These are phyloP conservation scores for Philopedon plagiatum DNA, from an alignment of 2,888 invertebrate species.

Conservation along the genomic window DNA sequence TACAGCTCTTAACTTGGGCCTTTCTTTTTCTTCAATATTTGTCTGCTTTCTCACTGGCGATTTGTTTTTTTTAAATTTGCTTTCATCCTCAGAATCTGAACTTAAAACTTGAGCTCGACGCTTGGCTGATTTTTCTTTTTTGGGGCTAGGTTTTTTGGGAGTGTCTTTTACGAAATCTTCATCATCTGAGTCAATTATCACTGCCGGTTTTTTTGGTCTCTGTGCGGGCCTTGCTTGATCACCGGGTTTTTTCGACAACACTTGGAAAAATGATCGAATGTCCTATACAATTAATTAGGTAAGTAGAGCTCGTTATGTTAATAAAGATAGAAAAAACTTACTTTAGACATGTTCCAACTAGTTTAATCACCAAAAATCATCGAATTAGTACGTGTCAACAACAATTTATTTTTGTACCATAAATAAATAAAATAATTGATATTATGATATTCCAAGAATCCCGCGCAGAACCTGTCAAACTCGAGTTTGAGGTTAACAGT, in stretches of 20 bases:
- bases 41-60: conserved; percentile 56
- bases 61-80: conserved; percentile 52
- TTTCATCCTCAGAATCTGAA: conserved; percentile 58
- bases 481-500: too few relatives aligned
- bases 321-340: background rate
- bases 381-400: background rate
- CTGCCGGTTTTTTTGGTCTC: conserved; percentile 57
- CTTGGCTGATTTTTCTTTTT: conserved; percentile 58
- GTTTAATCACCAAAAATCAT: background rate
- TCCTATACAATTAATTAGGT: conserved; percentile 70
- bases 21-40: conserved; percentile 59
- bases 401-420: too few relatives aligned
- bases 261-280: conserved; percentile 75
- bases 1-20: conserved; percentile 65
- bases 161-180: conserved; percentile 74
- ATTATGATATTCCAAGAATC: too few relatives aligned
- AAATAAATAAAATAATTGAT: too few relatives aligned
- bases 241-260: conserved; percentile 61
- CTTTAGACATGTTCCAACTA: conserved; percentile 27
- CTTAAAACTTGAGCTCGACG: conserved; percentile 55
- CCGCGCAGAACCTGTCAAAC: too few relatives aligned
- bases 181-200: conserved; percentile 70
- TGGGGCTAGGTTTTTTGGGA: conserved; percentile 63
- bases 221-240: conserved; percentile 13
- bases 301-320: background rate